A percentile compares a stretch with the other conserved stretches of the same genome.
Evolutionary conservation across 2,888 invertebrate genomes (phyloP).

Genomic region (Drosophila pseudotakahashii): DNA sequence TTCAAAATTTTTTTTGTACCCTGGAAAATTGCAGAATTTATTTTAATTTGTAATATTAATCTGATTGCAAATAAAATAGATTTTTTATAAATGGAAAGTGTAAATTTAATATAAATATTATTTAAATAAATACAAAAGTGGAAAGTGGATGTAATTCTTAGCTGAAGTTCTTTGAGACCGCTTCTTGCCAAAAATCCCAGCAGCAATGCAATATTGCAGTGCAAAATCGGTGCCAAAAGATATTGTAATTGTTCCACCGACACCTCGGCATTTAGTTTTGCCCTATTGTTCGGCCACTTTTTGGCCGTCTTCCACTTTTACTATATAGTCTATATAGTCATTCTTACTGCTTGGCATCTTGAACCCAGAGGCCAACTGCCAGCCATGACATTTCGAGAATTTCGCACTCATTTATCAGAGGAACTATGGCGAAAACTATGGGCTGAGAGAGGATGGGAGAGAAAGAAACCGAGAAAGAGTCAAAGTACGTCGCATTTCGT

Average conservation of each 20-base stretch:
- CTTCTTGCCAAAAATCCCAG: not conserved
- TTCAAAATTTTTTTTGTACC: no score
- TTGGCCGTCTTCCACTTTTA: conserved; percentile 19
- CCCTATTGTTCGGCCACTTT: not conserved
- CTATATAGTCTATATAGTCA: not conserved
- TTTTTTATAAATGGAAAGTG: no score
- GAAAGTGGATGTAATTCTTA: no score
- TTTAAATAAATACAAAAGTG: no score
- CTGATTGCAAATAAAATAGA: no score
- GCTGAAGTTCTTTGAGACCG: not conserved
- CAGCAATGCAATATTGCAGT: conserved; percentile 9
- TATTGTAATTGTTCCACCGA: conserved; percentile 17
- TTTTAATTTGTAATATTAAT: no score
- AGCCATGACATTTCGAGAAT: conserved; percentile 75
- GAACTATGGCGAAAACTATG: conserved; percentile 23
- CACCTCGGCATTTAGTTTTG: conserved; percentile 1
- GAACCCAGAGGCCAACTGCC: conserved; percentile 69
- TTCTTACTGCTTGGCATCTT: conserved; percentile 42
- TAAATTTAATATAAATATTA: no score
- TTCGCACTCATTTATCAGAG: conserved; percentile 66
- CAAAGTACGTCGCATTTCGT: conserved; percentile 58
- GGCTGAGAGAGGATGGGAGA: not conserved
- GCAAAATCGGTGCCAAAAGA: conserved; percentile 16
- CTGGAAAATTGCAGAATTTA: no score
- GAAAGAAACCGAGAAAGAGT: not conserved